Evolutionary conservation across 2,797 vertebrate species (phyloP).

Genomic region (Poeciliopsis turneri): DNA sequence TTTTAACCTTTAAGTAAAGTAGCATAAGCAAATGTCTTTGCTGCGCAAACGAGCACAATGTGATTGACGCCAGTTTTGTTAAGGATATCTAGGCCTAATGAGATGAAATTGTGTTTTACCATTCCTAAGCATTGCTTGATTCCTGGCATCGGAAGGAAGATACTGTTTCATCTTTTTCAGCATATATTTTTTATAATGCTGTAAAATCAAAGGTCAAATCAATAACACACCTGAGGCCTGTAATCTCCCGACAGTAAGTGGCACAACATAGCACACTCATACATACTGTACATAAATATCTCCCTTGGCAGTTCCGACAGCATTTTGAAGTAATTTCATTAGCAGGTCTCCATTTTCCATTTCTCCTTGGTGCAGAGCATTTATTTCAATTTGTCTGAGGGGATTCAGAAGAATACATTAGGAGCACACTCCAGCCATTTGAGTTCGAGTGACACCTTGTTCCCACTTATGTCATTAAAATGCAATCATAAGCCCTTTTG

Average conservation of each 20-base stretch:
- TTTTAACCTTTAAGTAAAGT: too few relatives aligned
- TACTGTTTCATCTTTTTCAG: neutral
- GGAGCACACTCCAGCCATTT: conserved; percentile 26
- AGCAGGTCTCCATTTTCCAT: conserved; percentile 62
- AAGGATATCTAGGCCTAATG: neutral
- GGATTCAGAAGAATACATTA: conserved; percentile 46
- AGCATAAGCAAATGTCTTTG: too few relatives aligned
- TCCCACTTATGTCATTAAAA: conserved; percentile 59
- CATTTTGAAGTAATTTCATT: conserved; percentile 54
- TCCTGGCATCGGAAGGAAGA: neutral
- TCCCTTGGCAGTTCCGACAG: conserved; percentile 12
- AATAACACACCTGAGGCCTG: neutral
- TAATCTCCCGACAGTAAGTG: conserved; percentile 26
- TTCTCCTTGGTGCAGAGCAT: conserved; percentile 44
- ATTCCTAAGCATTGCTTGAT: neutral
- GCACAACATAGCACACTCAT: conserved; percentile 17
- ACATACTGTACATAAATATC: conserved; percentile 17
- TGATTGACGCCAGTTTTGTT: neutral
- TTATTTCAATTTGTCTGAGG: conserved; percentile 48
- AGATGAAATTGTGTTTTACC: neutral
- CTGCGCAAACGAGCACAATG: too few relatives aligned
- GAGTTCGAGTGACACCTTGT: conserved; percentile 49
- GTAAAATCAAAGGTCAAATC: conserved; percentile 13
- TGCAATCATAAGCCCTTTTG: conserved; percentile 35
- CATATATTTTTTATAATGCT: neutral